Evolutionary conservation across 2,797 vertebrate species (phyloP), one percentile per base, ranked within the genome.

Genomic region (Mus spretus): DNA sequence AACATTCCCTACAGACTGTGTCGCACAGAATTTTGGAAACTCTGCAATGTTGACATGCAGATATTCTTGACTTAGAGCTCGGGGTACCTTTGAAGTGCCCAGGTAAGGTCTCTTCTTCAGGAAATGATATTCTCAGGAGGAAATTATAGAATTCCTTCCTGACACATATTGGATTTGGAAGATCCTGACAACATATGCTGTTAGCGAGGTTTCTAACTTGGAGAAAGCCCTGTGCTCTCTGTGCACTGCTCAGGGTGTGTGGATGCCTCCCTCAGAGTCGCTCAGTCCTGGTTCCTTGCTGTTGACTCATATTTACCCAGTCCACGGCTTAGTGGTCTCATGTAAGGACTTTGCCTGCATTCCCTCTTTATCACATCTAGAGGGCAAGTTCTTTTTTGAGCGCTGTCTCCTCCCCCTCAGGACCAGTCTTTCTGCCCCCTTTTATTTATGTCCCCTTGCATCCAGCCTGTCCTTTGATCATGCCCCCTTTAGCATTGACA

Each of bases 1-100:
- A 53, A 75, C 87, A 94, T 72, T 96, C 87, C 84, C 84, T 85
- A 53, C 50, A 93, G 93, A 94, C 55, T 94, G 59, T 89, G 77
- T 74, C 31, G 3, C 72, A 55, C 57, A 94, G n/a, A 90, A 81
- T 94, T 94, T 82, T 85, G 88, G 88, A 75, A 34, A 94, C 53
- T 40, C 92, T 89, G 31, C 44, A 90, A 2, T 89, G 61, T 95
- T 81, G 65, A 86, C 37, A 19, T 92, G 44, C 17, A 93, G 61
- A 86, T 93, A 90, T 65, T 92, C 57, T 95, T 63, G 74, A 96
- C 63, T 87, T 57, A 70, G 85, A 85, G 40, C n/a, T 87, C 75
- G 57, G 70, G 26, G 65, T 80, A 13, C 31, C 40, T 94, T 84
- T 94, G 74, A 47, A 78, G 70, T 93, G 37, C 40, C 75, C 55